Base-by-base conservation (phyloP, 2,113 vertebrate genomes). In the Zapus hudsonius region DNA sequence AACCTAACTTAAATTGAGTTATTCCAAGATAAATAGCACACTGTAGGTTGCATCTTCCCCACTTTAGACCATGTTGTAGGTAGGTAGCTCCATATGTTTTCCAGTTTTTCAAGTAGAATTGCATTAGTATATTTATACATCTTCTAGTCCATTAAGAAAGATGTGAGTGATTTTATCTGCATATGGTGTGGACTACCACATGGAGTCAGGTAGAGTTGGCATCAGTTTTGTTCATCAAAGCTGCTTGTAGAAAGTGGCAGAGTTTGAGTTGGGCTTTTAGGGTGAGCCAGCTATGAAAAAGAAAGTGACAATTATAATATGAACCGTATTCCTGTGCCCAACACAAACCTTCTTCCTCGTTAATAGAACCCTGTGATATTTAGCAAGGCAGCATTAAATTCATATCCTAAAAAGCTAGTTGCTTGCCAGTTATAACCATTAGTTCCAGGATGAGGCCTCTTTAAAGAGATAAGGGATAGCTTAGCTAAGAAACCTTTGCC, bases 221-320 rank as follows among this genome's bases (percentile, higher is more conserved):
- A 92, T 96, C 94, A 97, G 83, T 96, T 97, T 74, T 97, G 93
- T 6, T 98, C 98, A 79, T 98, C 98, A 92, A 98, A 98, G 97
- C 95, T 97, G 97, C 86, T 97, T 59, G 96, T 87, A 36, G 96
- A 42, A 11, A 82, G 96, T 31, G 97, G 33, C 64, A 69, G 90
- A 92, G 96, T 90, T 44, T 98, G 98, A 0, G 97, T 96, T 89
- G 98, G 98, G 83, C 98, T 98, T 94, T 97, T 98, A 0, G 98
- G 98, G 20, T 98, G 98, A 96, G 98, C 98, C 95, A 98, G 88
- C 98, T 98, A 96, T 95, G 55, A n/a, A 94, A 92, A 84, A 0
- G 87, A 84, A 84, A 36, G 17, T 95, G 4, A 29, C 29, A 91
- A 52, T 94, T 91, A 96, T 47, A 70, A 88, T 36, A 12, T 83